Evolutionary conservation across 2,888 invertebrate species (phyloP).

Genomic region (Drosophila flavopinicola): DNA sequence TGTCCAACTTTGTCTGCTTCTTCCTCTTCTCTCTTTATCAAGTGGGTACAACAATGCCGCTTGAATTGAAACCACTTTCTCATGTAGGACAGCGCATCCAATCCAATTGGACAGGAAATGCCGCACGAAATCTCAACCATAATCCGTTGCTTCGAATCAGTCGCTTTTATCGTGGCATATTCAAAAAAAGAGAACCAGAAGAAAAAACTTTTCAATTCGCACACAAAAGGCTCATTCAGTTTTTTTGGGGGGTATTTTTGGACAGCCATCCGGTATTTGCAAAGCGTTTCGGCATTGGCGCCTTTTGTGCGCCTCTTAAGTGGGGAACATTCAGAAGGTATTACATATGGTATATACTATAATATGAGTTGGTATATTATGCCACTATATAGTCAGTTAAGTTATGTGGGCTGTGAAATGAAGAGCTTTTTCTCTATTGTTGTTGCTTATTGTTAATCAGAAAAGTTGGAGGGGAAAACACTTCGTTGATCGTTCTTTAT

Average conservation of each 20-base stretch:
- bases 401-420: conserved; percentile 31
- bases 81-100: conserved; percentile 19
- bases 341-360: conserved; percentile 12
- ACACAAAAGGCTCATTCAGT: conserved; percentile 65
- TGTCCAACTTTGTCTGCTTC: conserved; percentile 31
- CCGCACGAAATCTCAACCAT: conserved; percentile 50
- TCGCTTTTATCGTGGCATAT: conserved; percentile 63
- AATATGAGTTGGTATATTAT: background rate
- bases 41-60: conserved; percentile 48
- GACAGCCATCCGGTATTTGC: conserved; percentile 57
- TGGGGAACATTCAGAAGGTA: conserved; percentile 46
- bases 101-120: conserved; percentile 67
- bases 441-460: conserved; percentile 28
- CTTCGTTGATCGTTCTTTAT: conserved; percentile 25
- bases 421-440: conserved; percentile 44
- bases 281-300: conserved; percentile 60
- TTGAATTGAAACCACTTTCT: conserved; percentile 36
- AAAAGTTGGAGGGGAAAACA: conserved; percentile 27
- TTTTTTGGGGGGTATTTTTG: conserved; percentile 50
- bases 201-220: conserved; percentile 67
- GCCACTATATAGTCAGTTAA: too few relatives aligned
- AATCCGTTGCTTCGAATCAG: conserved; percentile 69
- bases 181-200: conserved; percentile 40
- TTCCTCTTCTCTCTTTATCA: conserved; percentile 11
- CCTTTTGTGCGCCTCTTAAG: conserved; percentile 63